Evolutionary conservation across 2,113 vertebrate genomes (phyloP).

Genomic region (Caloenas nicobarica): DNA sequence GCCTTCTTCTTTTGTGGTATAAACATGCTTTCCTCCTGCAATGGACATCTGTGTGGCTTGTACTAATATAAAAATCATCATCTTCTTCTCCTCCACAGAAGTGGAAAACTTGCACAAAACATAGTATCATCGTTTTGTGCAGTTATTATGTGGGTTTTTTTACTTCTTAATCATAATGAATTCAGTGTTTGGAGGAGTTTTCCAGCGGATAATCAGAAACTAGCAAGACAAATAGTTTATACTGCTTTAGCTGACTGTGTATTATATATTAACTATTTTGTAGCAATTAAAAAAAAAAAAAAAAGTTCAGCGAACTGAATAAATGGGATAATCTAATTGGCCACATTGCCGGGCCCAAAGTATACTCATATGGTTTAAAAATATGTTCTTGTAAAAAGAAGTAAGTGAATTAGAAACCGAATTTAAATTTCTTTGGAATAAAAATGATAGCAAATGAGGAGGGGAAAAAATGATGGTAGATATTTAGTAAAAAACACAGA

Average conservation of each 20-base stretch:
- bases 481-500: constrained; percentile 81
- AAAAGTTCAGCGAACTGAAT: constrained; percentile 22
- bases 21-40: constrained; percentile 21
- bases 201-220: constrained; percentile 25
- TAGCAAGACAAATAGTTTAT: constrained; percentile 37
- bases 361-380: constrained; percentile 38
- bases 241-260: constrained; percentile 27
- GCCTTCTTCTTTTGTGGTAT: constrained; percentile 38
- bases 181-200: constrained; percentile 5
- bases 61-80: constrained; percentile 28
- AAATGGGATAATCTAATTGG: constrained; percentile 49
- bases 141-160: not conserved
- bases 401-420: constrained; percentile 14
- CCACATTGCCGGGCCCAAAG: constrained; percentile 31
- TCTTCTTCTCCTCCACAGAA: not conserved
- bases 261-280: constrained; percentile 32
- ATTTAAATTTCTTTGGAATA: constrained; percentile 63
- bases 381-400: constrained; percentile 21
- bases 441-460: constrained; percentile 29
- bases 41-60: constrained; percentile 21
- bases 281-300: not conserved
- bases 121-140: not conserved
- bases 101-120: not conserved
- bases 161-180: not conserved
- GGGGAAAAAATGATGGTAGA: constrained; percentile 69